phyloP scores from a whole-genome alignment of 2,888 invertebrate genomes.

The Idaea straminata region DNA sequence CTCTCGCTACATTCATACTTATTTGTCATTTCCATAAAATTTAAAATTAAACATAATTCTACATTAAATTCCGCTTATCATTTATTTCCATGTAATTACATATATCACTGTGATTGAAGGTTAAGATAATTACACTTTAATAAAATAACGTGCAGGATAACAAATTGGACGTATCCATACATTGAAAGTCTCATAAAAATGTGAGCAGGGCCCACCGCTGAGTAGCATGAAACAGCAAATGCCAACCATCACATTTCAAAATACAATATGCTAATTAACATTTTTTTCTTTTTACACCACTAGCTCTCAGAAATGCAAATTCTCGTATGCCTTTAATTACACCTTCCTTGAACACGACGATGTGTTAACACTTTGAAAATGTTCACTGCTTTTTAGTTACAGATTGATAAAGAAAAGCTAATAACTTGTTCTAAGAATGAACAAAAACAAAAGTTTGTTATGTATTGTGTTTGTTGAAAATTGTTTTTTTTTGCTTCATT shows the following conservation, averaged over 20 bases:
- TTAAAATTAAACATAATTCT: background rate
- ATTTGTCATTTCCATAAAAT: background rate
- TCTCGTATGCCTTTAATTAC: constrained; percentile 73
- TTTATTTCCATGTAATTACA: constrained; percentile 6
- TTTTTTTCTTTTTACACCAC: constrained; percentile 63
- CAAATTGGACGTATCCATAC: constrained; percentile 50
- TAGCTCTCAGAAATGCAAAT: constrained; percentile 78
- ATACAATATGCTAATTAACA: constrained; percentile 80
- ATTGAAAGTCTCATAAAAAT: constrained; percentile 53
- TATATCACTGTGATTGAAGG: constrained; percentile 18
- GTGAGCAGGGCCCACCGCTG: constrained; percentile 68
- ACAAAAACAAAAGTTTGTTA: no score
- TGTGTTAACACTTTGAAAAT: constrained; percentile 74
- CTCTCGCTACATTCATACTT: background rate
- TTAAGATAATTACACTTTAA: constrained; percentile 6
- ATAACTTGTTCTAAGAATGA: no score
- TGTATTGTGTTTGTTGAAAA: no score
- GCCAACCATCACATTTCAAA: constrained; percentile 77
- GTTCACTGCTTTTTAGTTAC: background rate
- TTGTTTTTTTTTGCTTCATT: no score
- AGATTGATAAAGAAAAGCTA: background rate
- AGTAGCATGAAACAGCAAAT: constrained; percentile 66
- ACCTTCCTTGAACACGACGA: constrained; percentile 66
- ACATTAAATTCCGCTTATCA: constrained; percentile 3
- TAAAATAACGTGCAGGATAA: constrained; percentile 3